Conservation (phyloP, 2,797 vertebrate species). For the Molossus molossus region DNA sequence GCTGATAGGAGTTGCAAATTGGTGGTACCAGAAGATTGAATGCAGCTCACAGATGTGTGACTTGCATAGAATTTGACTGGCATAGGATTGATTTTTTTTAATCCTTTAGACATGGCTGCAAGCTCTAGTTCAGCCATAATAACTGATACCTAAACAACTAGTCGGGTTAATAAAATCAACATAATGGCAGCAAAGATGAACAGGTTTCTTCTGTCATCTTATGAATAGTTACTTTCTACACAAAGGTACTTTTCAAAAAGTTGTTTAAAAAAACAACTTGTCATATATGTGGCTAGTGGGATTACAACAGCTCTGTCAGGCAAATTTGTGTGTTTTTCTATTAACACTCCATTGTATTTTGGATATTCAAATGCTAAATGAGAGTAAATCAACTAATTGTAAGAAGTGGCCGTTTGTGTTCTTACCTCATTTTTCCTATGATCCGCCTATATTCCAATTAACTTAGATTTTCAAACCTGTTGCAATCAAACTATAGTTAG, state of each 20-base stretch:
- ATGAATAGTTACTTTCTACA: conserved; percentile 5
- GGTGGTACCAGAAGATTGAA: background rate
- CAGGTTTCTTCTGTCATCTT: conserved; percentile 40
- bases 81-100: background rate
- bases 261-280: background rate
- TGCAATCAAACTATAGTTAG: conserved; percentile 71
- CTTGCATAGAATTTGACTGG: conserved; percentile 38
- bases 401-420: background rate
- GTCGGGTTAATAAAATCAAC: conserved; percentile 49
- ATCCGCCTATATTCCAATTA: background rate
- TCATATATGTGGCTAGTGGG: background rate
- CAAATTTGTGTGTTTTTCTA: conserved; percentile 42
- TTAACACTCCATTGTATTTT: conserved; percentile 33
- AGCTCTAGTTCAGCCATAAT: background rate
- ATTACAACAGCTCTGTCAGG: background rate
- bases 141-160: background rate
- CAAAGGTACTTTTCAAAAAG: background rate
- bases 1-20: background rate
- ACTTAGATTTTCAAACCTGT: conserved; percentile 43
- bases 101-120: background rate
- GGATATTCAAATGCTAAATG: background rate
- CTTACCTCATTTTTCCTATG: background rate
- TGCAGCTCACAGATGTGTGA: background rate
- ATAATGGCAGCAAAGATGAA: background rate
- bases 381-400: background rate